Conservation (phyloP, 2,888 invertebrate species). For the Hemicrepidius hirtus region DNA sequence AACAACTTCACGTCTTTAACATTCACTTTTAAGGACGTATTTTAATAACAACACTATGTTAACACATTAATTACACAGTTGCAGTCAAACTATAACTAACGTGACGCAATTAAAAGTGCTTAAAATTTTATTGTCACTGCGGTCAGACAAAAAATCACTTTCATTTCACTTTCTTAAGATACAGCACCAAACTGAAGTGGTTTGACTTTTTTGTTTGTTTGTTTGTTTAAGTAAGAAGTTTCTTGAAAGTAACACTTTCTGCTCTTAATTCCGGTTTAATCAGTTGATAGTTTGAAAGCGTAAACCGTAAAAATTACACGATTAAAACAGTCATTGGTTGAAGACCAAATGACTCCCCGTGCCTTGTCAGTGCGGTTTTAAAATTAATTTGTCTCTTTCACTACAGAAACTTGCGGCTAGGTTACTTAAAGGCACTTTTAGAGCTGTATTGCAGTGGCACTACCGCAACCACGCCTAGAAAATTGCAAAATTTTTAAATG, state of each 20-base stretch:
- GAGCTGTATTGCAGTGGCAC: slow-evolving; percentile 1
- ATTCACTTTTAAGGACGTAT: slow-evolving; percentile 12
- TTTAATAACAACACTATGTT: not conserved
- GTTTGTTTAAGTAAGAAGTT: slow-evolving; percentile 10
- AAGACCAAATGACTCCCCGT: slow-evolving; percentile 13
- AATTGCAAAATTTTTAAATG: slow-evolving; percentile 31
- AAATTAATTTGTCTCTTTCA: slow-evolving; percentile 16
- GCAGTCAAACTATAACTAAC: not conserved
- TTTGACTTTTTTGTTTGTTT: slow-evolving; percentile 13
- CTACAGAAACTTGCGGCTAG: slow-evolving; percentile 11
- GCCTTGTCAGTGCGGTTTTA: slow-evolving; percentile 7
- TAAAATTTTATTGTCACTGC: slow-evolving; percentile 4
- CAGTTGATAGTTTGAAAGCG: slow-evolving; percentile 19
- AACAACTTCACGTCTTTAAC: not conserved
- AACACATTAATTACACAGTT: slow-evolving; percentile 5
- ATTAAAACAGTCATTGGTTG: slow-evolving; percentile 2
- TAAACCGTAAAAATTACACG: slow-evolving; percentile 8
- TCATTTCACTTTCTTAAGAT: slow-evolving; percentile 44
- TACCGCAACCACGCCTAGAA: slow-evolving; percentile 27
- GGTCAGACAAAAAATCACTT: slow-evolving; percentile 39
- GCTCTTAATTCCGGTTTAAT: slow-evolving; percentile 21
- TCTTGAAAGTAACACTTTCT: slow-evolving; percentile 28
- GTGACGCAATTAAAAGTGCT: not conserved
- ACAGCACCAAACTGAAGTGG: slow-evolving; percentile 11
- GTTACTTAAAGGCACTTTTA: not conserved